Evolutionary conservation across 2,888 invertebrate genomes (phyloP).

Genomic region (Agrochola lychnidis): DNA sequence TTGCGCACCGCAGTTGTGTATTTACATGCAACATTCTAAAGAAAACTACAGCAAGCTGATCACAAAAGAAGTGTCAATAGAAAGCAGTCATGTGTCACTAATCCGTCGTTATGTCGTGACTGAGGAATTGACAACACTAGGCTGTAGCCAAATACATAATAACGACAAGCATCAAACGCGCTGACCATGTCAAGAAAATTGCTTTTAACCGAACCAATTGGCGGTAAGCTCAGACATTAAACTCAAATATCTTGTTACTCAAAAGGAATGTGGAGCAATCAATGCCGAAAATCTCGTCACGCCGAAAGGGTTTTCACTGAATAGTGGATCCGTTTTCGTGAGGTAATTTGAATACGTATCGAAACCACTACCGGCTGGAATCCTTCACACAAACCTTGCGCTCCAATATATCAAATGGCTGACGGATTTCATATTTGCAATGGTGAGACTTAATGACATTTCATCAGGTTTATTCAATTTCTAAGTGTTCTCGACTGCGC

Average conservation of each 20-base stretch:
- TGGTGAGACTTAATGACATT: slow-evolving; percentile 51
- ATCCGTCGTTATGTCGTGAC: slow-evolving; percentile 38
- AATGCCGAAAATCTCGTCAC: slow-evolving; percentile 48
- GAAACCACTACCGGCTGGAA: slow-evolving; percentile 59
- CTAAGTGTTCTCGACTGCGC: slow-evolving; percentile 33
- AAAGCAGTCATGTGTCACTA: slow-evolving; percentile 49
- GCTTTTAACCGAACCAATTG: slow-evolving; percentile 29
- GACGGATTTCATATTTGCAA: slow-evolving; percentile 46
- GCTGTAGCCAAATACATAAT: slow-evolving; percentile 9
- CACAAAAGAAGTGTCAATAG: slow-evolving; percentile 39
- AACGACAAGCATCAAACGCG: slow-evolving; percentile 8
- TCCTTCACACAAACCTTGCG: slow-evolving; percentile 34
- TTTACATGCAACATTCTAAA: slow-evolving; percentile 25
- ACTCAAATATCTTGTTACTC: slow-evolving; percentile 43
- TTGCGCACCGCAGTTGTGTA: slow-evolving; percentile 9
- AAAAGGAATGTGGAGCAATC: slow-evolving; percentile 37
- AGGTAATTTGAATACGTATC: slow-evolving; percentile 69
- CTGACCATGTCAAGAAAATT: slow-evolving; percentile 25
- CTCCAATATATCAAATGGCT: slow-evolving; percentile 35
- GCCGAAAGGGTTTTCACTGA: slow-evolving; percentile 32
- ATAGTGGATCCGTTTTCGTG: slow-evolving; percentile 58
- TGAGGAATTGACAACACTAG: slow-evolving; percentile 39
- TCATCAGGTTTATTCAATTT: slow-evolving; percentile 31
- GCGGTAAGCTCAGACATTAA: slow-evolving; percentile 26
- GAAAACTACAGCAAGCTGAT: slow-evolving; percentile 35